Conservation (phyloP, 2,888 invertebrate species). For the Bellardia pandia region DNA sequence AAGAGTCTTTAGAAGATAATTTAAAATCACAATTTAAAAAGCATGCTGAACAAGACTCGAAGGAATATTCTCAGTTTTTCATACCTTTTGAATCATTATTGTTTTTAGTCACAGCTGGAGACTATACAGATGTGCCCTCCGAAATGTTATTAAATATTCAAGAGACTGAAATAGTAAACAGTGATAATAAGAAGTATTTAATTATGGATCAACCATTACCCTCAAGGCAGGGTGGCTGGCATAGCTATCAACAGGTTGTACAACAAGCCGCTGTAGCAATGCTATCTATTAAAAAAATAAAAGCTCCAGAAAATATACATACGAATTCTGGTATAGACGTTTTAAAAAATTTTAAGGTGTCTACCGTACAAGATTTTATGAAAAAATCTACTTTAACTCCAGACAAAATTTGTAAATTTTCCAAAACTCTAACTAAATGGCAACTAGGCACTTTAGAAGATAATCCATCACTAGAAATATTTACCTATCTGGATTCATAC, state of each 20-base stretch:
- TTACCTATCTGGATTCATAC: constrained; percentile 62
- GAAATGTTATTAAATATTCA: constrained; percentile 77
- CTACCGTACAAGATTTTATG: constrained; percentile 66
- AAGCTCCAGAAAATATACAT: not conserved
- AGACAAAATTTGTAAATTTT: constrained; percentile 62
- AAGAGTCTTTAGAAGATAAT: constrained; percentile 41
- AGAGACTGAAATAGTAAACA: not conserved
- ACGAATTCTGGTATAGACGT: not conserved
- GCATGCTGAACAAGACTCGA: not conserved
- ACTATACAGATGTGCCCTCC: constrained; percentile 78
- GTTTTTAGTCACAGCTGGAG: constrained; percentile 77
- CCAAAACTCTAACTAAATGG: constrained; percentile 76
- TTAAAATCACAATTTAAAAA: constrained; percentile 31
- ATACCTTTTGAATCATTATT: constrained; percentile 78
- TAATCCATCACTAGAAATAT: constrained; percentile 66
- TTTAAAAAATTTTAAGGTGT: constrained; percentile 34
- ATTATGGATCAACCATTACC: constrained; percentile 79
- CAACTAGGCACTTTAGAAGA: constrained; percentile 63
- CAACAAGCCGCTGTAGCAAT: constrained; percentile 72
- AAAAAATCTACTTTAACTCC: constrained; percentile 19
- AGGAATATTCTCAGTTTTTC: constrained; percentile 12
- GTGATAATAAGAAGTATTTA: constrained; percentile 71
- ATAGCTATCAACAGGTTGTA: constrained; percentile 77
- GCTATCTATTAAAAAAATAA: constrained; percentile 55
- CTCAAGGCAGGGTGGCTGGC: constrained; percentile 78